A percentile compares a stretch with the other conserved stretches of the same genome.
These are phyloP conservation scores for Platysternon megacephalum DNA, from an alignment of 2,113 vertebrate species.

Conservation along the genomic window DNA sequence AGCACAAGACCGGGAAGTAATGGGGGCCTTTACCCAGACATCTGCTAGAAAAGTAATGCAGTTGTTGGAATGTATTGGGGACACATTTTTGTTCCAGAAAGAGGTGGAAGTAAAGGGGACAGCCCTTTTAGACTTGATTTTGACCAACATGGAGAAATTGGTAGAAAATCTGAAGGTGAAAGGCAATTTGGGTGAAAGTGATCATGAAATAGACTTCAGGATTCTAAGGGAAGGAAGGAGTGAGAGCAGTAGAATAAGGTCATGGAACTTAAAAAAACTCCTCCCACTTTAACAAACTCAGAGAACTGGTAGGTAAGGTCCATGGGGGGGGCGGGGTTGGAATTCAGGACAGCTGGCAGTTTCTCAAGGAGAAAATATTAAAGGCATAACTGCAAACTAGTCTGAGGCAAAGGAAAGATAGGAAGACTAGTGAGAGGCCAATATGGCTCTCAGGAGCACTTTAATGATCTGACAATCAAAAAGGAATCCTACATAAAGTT, in stretches of 20 bases:
- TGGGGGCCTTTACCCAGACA: not conserved
- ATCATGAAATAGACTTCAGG: too few relatives aligned
- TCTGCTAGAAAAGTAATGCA: not conserved
- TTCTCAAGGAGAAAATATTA: not conserved
- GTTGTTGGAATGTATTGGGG: not conserved
- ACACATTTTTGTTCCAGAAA: not conserved
- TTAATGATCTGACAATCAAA: not conserved
- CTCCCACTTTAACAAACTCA: too few relatives aligned
- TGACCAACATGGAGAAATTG: not conserved
- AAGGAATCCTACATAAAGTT: not conserved
- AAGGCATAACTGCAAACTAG: not conserved
- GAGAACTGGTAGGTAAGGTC: too few relatives aligned
- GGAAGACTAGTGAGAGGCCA: not conserved
- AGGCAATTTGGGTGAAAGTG: too few relatives aligned
- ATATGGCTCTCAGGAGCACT: not conserved
- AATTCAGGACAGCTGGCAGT: not conserved
- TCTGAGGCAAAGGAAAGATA: not conserved
- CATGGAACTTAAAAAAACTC: too few relatives aligned
- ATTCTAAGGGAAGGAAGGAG: too few relatives aligned
- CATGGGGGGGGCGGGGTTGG: fast-evolving
- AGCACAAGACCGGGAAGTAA: not conserved
- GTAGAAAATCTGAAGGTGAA: too few relatives aligned
- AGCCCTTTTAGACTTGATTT: not conserved
- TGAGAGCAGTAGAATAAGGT: too few relatives aligned
- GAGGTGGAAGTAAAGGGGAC: not conserved